Percentiles rank a stretch among this genome's conserved stretches.
phyloP scores from a whole-genome alignment of 2,113 vertebrate genomes.

The Dasyornis broadbenti region DNA sequence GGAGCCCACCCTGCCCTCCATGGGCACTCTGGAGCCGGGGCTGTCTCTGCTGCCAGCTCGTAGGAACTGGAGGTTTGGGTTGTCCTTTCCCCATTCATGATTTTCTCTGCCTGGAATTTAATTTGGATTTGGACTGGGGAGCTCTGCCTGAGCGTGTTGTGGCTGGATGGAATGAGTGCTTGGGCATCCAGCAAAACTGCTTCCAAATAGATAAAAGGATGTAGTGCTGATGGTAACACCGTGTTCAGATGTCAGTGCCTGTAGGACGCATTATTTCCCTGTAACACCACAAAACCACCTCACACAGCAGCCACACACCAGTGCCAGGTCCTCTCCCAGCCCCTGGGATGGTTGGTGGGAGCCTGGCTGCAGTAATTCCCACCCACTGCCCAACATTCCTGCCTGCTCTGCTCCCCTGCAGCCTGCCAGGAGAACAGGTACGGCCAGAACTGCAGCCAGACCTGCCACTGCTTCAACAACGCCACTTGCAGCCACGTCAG shows the following conservation, averaged over 20 bases:
- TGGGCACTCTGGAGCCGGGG: background rate
- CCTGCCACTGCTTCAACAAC: constrained; percentile 78
- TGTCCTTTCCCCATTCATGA: background rate
- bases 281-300: background rate
- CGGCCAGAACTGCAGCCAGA: constrained; percentile 82
- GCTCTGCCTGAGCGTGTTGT: background rate
- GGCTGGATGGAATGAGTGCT: background rate
- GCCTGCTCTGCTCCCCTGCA: constrained; percentile 47
- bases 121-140: background rate
- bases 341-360: background rate
- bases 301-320: background rate
- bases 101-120: background rate
- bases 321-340: background rate
- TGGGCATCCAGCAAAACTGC: background rate
- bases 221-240: rapidly evolving
- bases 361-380: background rate
- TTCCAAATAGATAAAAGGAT: background rate
- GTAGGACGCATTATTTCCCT: background rate
- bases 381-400: background rate
- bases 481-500: constrained; percentile 80
- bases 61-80: rapidly evolving
- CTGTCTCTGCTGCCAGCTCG: rapidly evolving
- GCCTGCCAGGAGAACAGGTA: constrained; percentile 79
- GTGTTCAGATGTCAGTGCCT: background rate
- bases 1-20: too few species aligned